A percentile compares a stretch with the other conserved stretches of the same genome.
These are phyloP conservation scores for Volucella inanis DNA, from an alignment of 2,888 invertebrate genomes.

Conservation along the genomic window DNA sequence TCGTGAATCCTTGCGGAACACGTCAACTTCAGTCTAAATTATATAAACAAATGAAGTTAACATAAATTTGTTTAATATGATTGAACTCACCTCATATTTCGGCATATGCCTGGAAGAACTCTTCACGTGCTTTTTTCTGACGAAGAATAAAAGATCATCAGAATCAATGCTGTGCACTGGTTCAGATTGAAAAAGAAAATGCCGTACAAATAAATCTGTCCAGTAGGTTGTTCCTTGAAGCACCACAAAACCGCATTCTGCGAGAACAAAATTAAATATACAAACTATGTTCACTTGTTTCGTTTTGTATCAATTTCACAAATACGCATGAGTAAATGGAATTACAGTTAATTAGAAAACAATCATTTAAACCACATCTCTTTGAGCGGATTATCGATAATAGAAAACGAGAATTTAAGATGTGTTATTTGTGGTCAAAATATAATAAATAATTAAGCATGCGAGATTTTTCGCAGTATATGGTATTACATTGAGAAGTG, in stretches of 20 bases:
- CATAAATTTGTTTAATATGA: neutral
- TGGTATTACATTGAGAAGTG: too few species aligned
- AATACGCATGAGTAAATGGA: too few species aligned
- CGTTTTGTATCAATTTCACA: too few species aligned
- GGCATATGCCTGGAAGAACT: constrained; percentile 93
- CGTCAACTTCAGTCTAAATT: constrained; percentile 95
- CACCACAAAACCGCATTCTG: constrained; percentile 96
- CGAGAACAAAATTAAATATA: constrained; percentile 61
- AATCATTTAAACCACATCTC: too few species aligned
- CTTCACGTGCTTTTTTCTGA: constrained; percentile 95
- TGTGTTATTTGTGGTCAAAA: too few species aligned
- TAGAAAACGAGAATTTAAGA: neutral
- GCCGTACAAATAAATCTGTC: constrained; percentile 96
- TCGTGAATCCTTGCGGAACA: constrained; percentile 97
- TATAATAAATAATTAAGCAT: too few species aligned
- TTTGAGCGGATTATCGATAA: neutral
- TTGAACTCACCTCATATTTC: constrained; percentile 90
- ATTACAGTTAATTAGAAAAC: too few species aligned
- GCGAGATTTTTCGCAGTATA: too few species aligned
- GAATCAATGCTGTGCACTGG: constrained; percentile 90
- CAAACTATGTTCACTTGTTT: too few species aligned
- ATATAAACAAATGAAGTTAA: neutral
- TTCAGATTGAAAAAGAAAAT: constrained; percentile 95
- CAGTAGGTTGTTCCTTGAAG: constrained; percentile 96
- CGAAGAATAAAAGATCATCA: constrained; percentile 97